Evolutionary conservation across 1,140 invertebrate genomes (phyloP), one percentile per base, ranked within the genome.

Genomic region (Oscheius sp.): DNA sequence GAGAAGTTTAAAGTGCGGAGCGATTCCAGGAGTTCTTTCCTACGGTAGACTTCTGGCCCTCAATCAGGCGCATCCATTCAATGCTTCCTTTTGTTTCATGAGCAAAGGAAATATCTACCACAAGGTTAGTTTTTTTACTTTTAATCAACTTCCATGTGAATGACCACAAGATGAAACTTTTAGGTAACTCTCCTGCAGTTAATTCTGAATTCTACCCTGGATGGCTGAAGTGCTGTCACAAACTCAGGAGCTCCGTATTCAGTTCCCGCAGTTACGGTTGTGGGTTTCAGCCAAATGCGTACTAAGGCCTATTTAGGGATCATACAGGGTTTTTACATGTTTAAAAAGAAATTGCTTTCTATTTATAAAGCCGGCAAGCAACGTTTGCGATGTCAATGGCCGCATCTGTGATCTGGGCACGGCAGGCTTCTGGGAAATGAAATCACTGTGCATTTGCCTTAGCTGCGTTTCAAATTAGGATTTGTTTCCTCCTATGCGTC

Each of bases 121-220:
- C 45, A 67, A n/a, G 72, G 72, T 20, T 35, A 58, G 34, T 32
- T 75, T 28, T 0, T n/a, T 76, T 18, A n/a, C 32, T 23, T 13
- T 13, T 23, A 55, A 7, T 55, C 49, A n/a, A n/a, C n/a, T n/a
- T n/a, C 18, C n/a, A n/a, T n/a, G 23, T 45, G 36, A 66, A 66
- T 66, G 4, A 42, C 15, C 15, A 18, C 15, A 59, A 66, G 13
- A 28, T 10, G 10, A 28, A n/a, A 31, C 13, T 18, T 73, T 31
- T 20, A 74, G 89, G 91, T 1, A n/a, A n/a, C n/a, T n/a, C n/a
- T n/a, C 91, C 91, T 0, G 78, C 93, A 35, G 91, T 95, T 4
- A 94, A 95, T 84, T 93, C 92, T 0, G 93, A 95, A 85, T 95
- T 89, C 84, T 95, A 95, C 86, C 89, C 92, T 0, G 93, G 93